These are phyloP conservation scores for Chironomus tentans DNA, from an alignment of 2,888 invertebrate species.

Conservation along the genomic window DNA sequence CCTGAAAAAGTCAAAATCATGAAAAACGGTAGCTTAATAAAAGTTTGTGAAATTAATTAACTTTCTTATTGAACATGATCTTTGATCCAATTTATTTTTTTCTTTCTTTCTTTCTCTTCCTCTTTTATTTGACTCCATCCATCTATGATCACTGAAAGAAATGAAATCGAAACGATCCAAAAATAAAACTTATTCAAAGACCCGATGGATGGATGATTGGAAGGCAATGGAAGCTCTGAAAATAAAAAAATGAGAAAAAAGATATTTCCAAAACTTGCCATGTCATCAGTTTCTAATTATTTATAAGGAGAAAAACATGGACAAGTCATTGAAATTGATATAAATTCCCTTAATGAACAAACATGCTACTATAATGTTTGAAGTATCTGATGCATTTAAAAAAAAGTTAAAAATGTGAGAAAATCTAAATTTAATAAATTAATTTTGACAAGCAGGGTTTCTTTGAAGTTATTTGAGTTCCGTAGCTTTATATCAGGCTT, in stretches of 20 bases:
- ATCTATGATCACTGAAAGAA: too few relatives aligned
- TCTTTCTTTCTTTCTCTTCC: too few relatives aligned
- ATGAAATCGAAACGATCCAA: not conserved
- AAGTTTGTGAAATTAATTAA: too few relatives aligned
- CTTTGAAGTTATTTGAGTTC: not conserved
- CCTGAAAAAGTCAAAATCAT: too few relatives aligned
- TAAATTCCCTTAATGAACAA: not conserved
- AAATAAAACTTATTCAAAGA: not conserved
- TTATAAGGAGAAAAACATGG: not conserved
- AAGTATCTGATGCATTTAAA: not conserved
- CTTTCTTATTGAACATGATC: too few relatives aligned
- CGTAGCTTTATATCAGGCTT: not conserved
- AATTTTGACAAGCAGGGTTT: too few relatives aligned
- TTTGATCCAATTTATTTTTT: too few relatives aligned
- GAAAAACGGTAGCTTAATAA: too few relatives aligned
- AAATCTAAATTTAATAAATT: too few relatives aligned
- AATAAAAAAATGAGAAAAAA: slow-evolving; percentile 3
- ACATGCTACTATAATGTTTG: not conserved
- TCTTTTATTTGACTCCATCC: too few relatives aligned
- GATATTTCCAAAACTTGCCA: slow-evolving; percentile 11
- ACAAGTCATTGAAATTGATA: not conserved
- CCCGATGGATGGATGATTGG: not conserved
- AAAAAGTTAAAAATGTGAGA: too few relatives aligned
- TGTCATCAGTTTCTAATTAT: slow-evolving; percentile 24
- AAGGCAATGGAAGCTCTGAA: not conserved